Evolutionary conservation across 2,888 invertebrate species (phyloP).

Genomic region (Philopedon plagiatum): DNA sequence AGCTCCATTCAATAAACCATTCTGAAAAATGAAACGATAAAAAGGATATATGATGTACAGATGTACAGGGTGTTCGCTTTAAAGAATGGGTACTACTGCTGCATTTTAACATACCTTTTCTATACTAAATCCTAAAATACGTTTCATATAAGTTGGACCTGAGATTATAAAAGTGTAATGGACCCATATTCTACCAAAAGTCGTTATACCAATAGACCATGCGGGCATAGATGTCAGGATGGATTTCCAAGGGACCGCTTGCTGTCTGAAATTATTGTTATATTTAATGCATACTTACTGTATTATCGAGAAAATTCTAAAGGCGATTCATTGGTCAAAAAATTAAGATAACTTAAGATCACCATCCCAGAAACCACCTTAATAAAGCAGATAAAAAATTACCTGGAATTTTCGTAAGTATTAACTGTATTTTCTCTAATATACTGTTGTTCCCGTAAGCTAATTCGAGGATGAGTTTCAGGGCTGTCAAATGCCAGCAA

Average conservation of each 20-base stretch:
- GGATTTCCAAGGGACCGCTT: conserved; percentile 76
- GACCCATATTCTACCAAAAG: conserved; percentile 83
- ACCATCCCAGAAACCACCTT: background rate
- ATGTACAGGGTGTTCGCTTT: too few relatives aligned
- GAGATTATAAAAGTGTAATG: conserved; percentile 81
- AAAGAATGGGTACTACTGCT: too few relatives aligned
- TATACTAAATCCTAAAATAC: conserved; percentile 78
- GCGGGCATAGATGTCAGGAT: conserved; percentile 77
- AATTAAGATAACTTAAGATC: background rate
- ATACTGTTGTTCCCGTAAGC: conserved; percentile 75
- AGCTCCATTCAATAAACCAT: conserved; percentile 77
- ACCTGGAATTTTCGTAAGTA: conserved; percentile 70
- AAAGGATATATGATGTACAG: too few relatives aligned
- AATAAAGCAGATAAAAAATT: background rate
- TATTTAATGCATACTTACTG: background rate
- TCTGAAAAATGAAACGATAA: conserved; percentile 67
- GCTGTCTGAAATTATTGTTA: conserved; percentile 61
- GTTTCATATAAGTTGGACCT: conserved; percentile 81
- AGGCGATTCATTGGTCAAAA: background rate
- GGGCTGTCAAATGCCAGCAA: conserved; percentile 79
- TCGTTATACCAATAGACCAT: conserved; percentile 81
- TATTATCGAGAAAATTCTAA: too few relatives aligned
- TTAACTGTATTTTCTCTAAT: conserved; percentile 74
- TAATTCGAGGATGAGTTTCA: conserved; percentile 78
- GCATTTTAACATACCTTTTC: too few relatives aligned